Base-by-base conservation (phyloP, 2,113 vertebrate species). In the Poeciliopsis turrubarensis region DNA sequence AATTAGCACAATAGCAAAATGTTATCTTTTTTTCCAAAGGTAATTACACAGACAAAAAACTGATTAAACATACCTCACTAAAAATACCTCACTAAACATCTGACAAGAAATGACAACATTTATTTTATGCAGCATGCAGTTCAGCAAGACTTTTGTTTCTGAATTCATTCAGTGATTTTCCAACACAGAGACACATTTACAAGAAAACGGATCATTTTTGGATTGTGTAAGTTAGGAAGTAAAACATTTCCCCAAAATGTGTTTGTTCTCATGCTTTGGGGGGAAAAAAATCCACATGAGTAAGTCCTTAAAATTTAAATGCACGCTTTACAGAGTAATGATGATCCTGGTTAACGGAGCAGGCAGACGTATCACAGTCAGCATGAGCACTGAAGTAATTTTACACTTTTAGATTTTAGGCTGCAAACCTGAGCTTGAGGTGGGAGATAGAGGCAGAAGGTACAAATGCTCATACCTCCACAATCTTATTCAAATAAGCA, bases 401-500 rank as follows among this genome's bases (percentile, higher is more conserved):
- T 94, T 89, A 92, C 83, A 91, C 91, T 88, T 87, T 80, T 41
- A 90, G 82, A 90, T 91, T 89, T 86, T 68, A 81, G 81, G 80
- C 85, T 68, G 77, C 73, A 87, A 92, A 84, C 75, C 74, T 84
- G 75, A 84, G 93, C 87, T 91, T 86, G 89, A 75, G 84, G 86
- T 79, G 72, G 34, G 81, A 93, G 91, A 93, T 93, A 93, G 80
- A 51, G 77, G 68, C 77, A 84, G 73, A 75, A 81, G 65, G 74
- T 69, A 66, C 77, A 75, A 78, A 85, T 72, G 81, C 88, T 84
- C 86, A 86, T 82, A 93, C 91, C 91, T 94, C 87, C 83, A 79
- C 88, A 70, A 89, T 85, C 72, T 87, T 84, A 93, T 93, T 94
- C 90, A 91, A 94, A 94, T 93, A 86, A 91, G 85, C 86, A 88